Evolutionary conservation across 1,140 invertebrate species (phyloP).

Genomic region (Carcinoscorpius rotundicauda): DNA sequence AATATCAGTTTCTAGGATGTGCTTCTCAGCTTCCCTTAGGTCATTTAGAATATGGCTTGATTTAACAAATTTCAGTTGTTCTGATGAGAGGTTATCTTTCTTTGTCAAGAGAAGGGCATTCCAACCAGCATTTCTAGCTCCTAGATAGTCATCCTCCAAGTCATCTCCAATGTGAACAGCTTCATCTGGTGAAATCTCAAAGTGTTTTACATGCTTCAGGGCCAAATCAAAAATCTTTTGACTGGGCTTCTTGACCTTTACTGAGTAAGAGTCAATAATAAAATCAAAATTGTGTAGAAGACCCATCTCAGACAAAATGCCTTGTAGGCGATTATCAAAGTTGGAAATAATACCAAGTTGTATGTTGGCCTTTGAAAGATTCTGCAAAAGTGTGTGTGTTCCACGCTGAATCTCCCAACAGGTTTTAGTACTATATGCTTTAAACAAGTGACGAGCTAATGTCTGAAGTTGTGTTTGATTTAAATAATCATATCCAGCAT

Average conservation of each 20-base stretch:
- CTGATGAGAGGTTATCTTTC: too few relatives aligned
- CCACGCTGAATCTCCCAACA: slow-evolving; percentile 58
- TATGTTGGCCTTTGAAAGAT: slow-evolving; percentile 33
- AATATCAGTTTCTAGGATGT: too few relatives aligned
- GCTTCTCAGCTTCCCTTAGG: too few relatives aligned
- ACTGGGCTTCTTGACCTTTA: slow-evolving; percentile 60
- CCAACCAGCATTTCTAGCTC: slow-evolving; percentile 59
- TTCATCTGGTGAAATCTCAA: slow-evolving; percentile 36
- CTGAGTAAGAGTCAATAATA: slow-evolving; percentile 58
- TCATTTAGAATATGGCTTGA: too few relatives aligned
- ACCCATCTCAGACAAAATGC: slow-evolving; percentile 48
- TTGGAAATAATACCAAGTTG: slow-evolving; percentile 66
- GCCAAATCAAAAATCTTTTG: slow-evolving; percentile 58
- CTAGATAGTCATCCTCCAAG: slow-evolving; percentile 56
- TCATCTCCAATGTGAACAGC: slow-evolving; percentile 73
- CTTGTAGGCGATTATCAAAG: slow-evolving; percentile 63
- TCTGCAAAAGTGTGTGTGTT: slow-evolving; percentile 45
- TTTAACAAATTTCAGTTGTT: too few relatives aligned
- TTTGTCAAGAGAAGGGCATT: slow-evolving; percentile 45
- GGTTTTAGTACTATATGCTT: slow-evolving; percentile 46
- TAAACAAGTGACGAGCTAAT: slow-evolving; percentile 48
- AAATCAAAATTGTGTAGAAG: slow-evolving; percentile 62
- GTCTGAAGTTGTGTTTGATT: slow-evolving; percentile 35
- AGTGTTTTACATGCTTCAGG: slow-evolving; percentile 30
- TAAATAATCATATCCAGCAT: slow-evolving; percentile 27